Base-by-base conservation (phyloP, 2,888 invertebrate species). In the Tachina lurida region DNA sequence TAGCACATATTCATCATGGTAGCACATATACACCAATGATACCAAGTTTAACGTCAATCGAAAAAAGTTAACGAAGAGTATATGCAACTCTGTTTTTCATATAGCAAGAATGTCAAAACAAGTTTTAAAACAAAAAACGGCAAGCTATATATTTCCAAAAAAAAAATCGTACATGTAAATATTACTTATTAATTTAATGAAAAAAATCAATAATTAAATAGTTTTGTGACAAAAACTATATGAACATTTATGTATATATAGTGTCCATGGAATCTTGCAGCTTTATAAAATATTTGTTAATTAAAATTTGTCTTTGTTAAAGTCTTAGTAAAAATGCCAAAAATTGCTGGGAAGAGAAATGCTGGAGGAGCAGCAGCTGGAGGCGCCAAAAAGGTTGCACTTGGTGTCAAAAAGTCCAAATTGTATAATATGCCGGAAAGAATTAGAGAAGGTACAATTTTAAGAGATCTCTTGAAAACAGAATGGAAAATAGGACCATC, bases 401-500 rank as follows among this genome's bases (percentile, higher is more conserved):
- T 87, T 65, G 90, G 87, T 67, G 90, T 89, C 52, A 91, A 90
- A 43, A 93, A 91, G 84, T 89, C 90, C 17, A 91, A 91, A 47
- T 56, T 91, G 10, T 92, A 93, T 86, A 89, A 87, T 17, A 91
- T 90, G 89, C 92, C 93, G 5, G 92, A 92, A 63, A 90, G 91
- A 47, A 88, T 93, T 10, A 87, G 89, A 22, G 90, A 91, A 62
- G 98, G 98, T 10, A 96, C 96, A 92, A 93, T 97, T 75, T 93
- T 99, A 54, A 94, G 94, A 54, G 98, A 98, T 93, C 92, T 96
- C 47, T 92, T 93, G 13, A 97, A 97, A 91, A 95, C 95, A 87
- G 94, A 95, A 91, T 99, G 98, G 98, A 95, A 95, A 87, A 94
- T 98, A 81, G 98, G 98, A 0, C 94, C 95, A 15, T 96, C 98